Evolutionary conservation across 2,888 invertebrate species (phyloP), one percentile per base, ranked within the genome.

Genomic region (Orthonevra nobilis): DNA sequence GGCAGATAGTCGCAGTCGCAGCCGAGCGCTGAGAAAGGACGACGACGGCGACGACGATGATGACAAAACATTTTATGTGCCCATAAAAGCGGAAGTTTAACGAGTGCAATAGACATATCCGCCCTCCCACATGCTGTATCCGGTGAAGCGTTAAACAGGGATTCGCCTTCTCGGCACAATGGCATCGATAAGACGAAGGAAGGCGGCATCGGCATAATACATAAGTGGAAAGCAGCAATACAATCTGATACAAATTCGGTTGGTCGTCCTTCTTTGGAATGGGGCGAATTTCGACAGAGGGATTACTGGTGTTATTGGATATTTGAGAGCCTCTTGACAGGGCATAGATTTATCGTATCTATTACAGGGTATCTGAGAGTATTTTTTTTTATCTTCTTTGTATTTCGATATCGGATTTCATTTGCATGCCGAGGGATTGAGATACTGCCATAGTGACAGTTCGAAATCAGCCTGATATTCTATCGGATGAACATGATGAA

Each of bases 91-190:
- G 79, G 79, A 79, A 72, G 68, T 79, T 79, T 79, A 61, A 73
- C 68, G 79, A 79, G 79, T 66, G 79, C 73, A 73, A 66, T 79
- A 73, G 73, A 79, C 66, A 73, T 61, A 73, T 79, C 79, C 72
- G 79, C 26, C 61, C 56, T 36, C 60, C 66, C 79, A 79, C 66
- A 66, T 68, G 66, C 64, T 19, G 70, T 52, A 77, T 77, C 72
- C 77, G 72, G 72, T 60, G 64, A 72, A 52, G 46, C 77, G 54
- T 72, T 72, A 26, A 54, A 72, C 60, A 44, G 20, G 38, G 69
- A 32, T 52, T 52, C 36, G 36, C 38, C 58, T 38, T 40, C 48
- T 54, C 44, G 23, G 38, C 60, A n/a, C 32, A 12, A 56, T 32
- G 30, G 38, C 23, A 44, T 15, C 20, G 9, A 7, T 3, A 20